Evolutionary conservation across 2,888 invertebrate species (phyloP), one percentile per base, ranked within the genome.

Genomic region (Agriopis leucophaearia): DNA sequence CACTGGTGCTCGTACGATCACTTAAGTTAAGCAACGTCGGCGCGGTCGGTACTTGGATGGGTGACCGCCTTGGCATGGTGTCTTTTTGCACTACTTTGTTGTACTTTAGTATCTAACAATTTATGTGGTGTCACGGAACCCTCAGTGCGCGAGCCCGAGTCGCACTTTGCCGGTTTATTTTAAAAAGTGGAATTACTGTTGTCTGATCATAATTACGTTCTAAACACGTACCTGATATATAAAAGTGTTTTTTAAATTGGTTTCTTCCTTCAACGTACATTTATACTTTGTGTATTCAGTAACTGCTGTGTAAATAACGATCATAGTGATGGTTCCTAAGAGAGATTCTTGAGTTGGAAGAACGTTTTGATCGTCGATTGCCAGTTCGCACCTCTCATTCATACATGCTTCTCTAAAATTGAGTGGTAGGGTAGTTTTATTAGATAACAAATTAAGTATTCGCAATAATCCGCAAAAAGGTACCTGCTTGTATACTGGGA

Each of bases 281-380:
- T 72, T 70, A 73, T 94, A 96, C 75, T 89, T 90, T 0, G 94
- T 89, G 73, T 94, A 95, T 75, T 94, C 94, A 1, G 94, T 94
- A 15, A 85, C 82, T 3, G 92, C 94, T 4, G 92, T 94, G 71
- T 95, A 88, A 7, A 94, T 79, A 4, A 96, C 77, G 13, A 92
- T 81, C 67, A 96, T 90, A 7, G 81, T 81, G 15, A 92, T 84
- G 36, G 78, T 64, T n/a, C 82, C 83, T 55, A 84, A 70, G 36
- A 77, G 71, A 45, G 76, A 68, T 44, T 87, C 85, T 8, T 82
- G 56, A 8, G 50, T 40, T 8, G 75, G 64, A 51, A 77, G 69
- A 16, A 83, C 75, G 8, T 71, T 71, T 78, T 89, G 87, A 69
- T 91, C 92, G 8, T 88, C 84, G 8, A 87, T 74, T 7, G 79